Evolutionary conservation across 2,797 vertebrate genomes (phyloP).

Genomic region (Typhlichthys eigenmanni): DNA sequence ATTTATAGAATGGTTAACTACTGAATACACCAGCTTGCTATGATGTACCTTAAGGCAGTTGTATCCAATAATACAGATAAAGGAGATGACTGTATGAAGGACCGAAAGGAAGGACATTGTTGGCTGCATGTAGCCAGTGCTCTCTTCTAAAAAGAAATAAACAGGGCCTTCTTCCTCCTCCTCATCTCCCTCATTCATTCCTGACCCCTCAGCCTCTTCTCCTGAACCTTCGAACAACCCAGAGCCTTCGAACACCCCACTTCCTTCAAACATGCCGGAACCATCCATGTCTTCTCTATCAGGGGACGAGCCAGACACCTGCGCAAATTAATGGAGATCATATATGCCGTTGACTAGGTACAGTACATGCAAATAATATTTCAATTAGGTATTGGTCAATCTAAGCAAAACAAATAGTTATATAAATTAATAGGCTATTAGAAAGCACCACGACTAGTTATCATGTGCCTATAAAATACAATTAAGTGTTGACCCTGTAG

Average conservation of each 20-base stretch:
- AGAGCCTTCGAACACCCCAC: conserved; percentile 73
- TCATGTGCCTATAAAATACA: not conserved
- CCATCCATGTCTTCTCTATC: conserved; percentile 75
- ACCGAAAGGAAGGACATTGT: conserved; percentile 83
- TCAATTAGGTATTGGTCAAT: not conserved
- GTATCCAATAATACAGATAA: conserved; percentile 96
- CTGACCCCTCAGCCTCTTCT: conserved; percentile 75
- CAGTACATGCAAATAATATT: not conserved
- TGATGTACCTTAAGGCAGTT: conserved; percentile 89
- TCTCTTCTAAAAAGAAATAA: conserved; percentile 92
- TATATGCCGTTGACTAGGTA: too few species aligned
- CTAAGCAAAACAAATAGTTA: not conserved
- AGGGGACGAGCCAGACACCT: conserved; percentile 87
- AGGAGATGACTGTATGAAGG: conserved; percentile 89
- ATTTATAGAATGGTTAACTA: not conserved
- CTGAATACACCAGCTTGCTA: not conserved
- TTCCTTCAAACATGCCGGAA: conserved; percentile 70
- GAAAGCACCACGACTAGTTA: not conserved
- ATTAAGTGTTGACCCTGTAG: conserved; percentile 74
- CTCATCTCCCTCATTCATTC: conserved; percentile 66
- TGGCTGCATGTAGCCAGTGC: conserved; percentile 95
- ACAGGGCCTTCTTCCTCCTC: conserved; percentile 85
- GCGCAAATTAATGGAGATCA: conserved; percentile 42
- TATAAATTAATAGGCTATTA: not conserved
- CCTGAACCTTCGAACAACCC: conserved; percentile 75